A percentile compares a stretch with the other conserved stretches of the same genome.
Conservation (phyloP, 2,888 invertebrate genomes). For the Halocaridina rubra region DNA sequence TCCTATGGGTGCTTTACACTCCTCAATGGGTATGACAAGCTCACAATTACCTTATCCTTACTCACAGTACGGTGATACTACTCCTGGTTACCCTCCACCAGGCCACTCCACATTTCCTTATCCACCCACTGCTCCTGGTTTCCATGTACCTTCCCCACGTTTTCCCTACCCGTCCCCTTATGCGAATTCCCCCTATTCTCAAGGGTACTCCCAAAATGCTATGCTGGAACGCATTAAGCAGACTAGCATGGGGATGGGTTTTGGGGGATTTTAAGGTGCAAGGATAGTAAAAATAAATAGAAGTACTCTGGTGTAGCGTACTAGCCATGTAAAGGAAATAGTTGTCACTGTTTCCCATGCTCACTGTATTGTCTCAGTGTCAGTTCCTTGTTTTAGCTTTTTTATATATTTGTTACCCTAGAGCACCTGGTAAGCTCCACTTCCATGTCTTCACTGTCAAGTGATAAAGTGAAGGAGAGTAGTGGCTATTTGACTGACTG, state of each 20-base stretch:
- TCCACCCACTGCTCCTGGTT: slow-evolving; percentile 70
- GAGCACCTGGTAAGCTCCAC: slow-evolving; percentile 41
- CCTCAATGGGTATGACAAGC: slow-evolving; percentile 64
- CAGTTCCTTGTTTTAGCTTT: slow-evolving; percentile 62
- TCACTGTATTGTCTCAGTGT: slow-evolving; percentile 61
- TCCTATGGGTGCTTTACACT: slow-evolving; percentile 64
- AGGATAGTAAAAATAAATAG: slow-evolving; percentile 7
- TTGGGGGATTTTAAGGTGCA: slow-evolving; percentile 58
- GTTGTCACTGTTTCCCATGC: slow-evolving; percentile 38
- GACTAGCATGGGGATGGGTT: slow-evolving; percentile 63
- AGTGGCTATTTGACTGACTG: slow-evolving; percentile 30
- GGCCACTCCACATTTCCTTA: slow-evolving; percentile 57
- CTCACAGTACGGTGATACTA: slow-evolving; percentile 67
- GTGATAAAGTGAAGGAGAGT: slow-evolving; percentile 41
- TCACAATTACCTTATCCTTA: slow-evolving; percentile 67
- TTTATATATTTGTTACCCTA: slow-evolving; percentile 56
- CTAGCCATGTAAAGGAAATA: slow-evolving; percentile 39
- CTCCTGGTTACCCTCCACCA: slow-evolving; percentile 64
- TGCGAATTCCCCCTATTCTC: slow-evolving; percentile 68
- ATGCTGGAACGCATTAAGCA: slow-evolving; percentile 64
- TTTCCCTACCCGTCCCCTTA: slow-evolving; percentile 74
- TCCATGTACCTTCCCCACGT: slow-evolving; percentile 79
- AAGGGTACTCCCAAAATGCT: slow-evolving; percentile 64
- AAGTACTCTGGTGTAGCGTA: slow-evolving; percentile 35
- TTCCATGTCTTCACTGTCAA: slow-evolving; percentile 28